Evolutionary conservation across 1,140 invertebrate genomes (phyloP).

Genomic region (Lucilia cuprina): DNA sequence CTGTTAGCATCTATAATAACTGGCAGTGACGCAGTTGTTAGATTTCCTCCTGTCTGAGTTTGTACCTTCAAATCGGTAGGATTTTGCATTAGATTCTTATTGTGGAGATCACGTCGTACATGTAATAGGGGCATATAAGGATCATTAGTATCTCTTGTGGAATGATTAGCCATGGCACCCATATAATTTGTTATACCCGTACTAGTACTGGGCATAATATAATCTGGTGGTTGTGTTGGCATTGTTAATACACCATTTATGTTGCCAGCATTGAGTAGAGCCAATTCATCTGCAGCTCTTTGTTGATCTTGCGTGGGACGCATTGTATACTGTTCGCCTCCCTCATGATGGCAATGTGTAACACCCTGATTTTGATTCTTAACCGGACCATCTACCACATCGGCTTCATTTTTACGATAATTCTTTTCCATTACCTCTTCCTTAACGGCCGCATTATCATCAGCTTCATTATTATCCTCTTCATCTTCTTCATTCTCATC

Average conservation of each 20-base stretch:
- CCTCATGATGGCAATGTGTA: constrained; percentile 72
- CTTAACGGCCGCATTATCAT: constrained; percentile 43
- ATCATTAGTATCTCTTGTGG: constrained; percentile 47
- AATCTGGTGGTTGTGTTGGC: background rate
- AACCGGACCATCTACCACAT: constrained; percentile 53
- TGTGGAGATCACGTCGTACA: constrained; percentile 75
- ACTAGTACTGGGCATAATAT: constrained; percentile 37
- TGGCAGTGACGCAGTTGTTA: background rate
- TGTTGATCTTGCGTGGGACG: constrained; percentile 60
- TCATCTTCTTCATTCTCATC: constrained; percentile 41
- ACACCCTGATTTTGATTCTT: constrained; percentile 63
- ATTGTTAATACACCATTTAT: background rate
- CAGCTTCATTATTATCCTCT: constrained; percentile 46
- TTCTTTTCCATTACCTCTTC: constrained; percentile 42
- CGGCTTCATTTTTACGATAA: constrained; percentile 41
- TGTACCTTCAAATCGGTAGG: constrained; percentile 49
- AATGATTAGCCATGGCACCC: constrained; percentile 59
- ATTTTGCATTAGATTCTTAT: constrained; percentile 62
- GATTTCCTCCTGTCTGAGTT: background rate
- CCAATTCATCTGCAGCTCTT: background rate
- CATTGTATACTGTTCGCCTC: constrained; percentile 72
- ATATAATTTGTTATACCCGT: constrained; percentile 54
- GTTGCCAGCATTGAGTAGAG: background rate
- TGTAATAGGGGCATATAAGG: constrained; percentile 70
- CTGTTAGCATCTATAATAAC: constrained; percentile 39